Conservation (phyloP, 2,113 vertebrate species). For the Eurypyga helias region DNA sequence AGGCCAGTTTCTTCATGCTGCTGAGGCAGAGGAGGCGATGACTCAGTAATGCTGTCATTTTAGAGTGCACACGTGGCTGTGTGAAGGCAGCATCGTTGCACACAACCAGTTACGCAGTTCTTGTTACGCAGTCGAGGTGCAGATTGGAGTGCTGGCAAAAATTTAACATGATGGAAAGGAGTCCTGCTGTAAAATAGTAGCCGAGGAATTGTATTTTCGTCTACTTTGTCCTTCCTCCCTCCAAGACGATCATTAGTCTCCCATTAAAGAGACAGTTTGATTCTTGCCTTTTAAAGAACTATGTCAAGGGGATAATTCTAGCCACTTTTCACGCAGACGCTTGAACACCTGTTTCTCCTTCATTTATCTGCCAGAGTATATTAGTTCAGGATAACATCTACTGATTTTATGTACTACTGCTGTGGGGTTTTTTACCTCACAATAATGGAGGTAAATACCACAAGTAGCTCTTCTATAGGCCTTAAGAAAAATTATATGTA, state of each 20-base stretch:
- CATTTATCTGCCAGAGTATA: conserved; percentile 11
- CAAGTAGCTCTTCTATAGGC: neutral
- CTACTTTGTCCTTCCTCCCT: neutral
- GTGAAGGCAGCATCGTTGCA: neutral
- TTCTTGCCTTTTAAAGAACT: conserved; percentile 22
- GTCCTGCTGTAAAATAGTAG: neutral
- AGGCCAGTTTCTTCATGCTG: neutral
- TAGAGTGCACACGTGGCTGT: neutral
- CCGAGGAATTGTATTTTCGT: conserved; percentile 2
- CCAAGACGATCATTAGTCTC: neutral
- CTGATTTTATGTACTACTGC: neutral
- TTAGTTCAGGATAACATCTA: conserved; percentile 25
- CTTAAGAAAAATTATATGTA: neutral
- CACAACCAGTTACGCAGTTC: neutral
- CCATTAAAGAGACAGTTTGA: neutral
- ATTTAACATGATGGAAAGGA: neutral
- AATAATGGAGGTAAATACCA: neutral
- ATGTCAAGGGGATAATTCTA: conserved; percentile 26
- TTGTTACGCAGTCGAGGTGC: neutral
- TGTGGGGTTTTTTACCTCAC: neutral
- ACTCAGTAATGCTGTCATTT: neutral
- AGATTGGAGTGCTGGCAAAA: neutral
- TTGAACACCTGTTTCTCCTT: conserved; percentile 52
- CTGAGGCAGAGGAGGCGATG: neutral
- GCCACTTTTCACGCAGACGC: neutral